Evolutionary conservation across 2,888 invertebrate genomes (phyloP), one percentile per base, ranked within the genome.

Genomic region (Toxonevra muliebris): DNA sequence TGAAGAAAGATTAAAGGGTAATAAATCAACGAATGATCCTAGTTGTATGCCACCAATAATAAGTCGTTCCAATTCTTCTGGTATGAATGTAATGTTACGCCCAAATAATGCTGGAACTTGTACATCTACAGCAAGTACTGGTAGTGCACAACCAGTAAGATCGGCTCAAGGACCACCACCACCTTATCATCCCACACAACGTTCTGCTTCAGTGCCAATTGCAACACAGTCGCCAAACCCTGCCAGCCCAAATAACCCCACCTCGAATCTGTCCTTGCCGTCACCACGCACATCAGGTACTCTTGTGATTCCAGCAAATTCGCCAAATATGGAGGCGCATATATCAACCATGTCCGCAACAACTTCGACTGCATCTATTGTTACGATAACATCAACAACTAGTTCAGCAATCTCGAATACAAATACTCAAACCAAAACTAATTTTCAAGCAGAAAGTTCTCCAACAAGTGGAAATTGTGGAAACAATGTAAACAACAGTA

Each of bases 181-280:
- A 19, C 92, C 92, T 13, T 92, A 92, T 50, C 92, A 92, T 83
- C 91, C 90, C 80, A 90, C 91, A 30, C 90, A 90, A 66, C 87
- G 92, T 69, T 91, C 91, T 65, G 91, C 91, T 45, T 92, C 91
- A 75, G 91, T 91, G 72, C 91, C 91, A 54, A 91, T 91, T 73
- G 91, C 92, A 50, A 88, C 91, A 76, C 90, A 91, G 79, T 92
- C 91, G 77, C 91, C 92, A 12, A 91, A 90, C 83, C 92, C 92
- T 1, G 88, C 89, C 57, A 92, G 92, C 73, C 91, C 92, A 1
- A 91, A 91, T 74, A 91, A 91, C 80, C 89, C 90, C 57, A 90
- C 90, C 63, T 90, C 90, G 69, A 90, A 91, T 83, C 82, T 92
- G 55, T 91, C 92, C 15, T 84, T 92, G 73, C 92, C 92, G n/a